Evolutionary conservation across 2,888 invertebrate genomes (phyloP), one percentile per base, ranked within the genome.

Genomic region (Trissolcus brochymenae): DNA sequence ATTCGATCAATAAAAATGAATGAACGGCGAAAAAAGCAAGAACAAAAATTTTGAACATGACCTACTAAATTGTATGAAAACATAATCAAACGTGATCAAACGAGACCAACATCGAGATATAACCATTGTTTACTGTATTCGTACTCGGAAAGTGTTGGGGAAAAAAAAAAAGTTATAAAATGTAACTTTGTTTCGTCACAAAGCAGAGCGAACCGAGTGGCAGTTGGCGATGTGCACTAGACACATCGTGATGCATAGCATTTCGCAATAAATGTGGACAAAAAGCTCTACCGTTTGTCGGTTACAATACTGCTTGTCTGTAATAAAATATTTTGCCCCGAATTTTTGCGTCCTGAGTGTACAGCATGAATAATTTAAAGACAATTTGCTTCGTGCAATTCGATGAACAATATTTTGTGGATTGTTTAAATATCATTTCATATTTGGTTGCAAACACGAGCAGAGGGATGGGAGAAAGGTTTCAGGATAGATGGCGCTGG

Each of bases 161-260:
- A 35, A 21, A 25, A 46, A 55, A 67, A 67, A 67, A 41, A 50
- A 21, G 74, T 57, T 62, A 68, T 68, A 68, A 68, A 64, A 59
- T 68, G 74, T 43, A 57, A 57, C 60, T 57, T 59, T 60, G 64
- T 62, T 65, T 35, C 14, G 62, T 43, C 53, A 76, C 71, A 71
- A 71, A 76, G 19, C 62, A 66, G 9, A 53, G 50, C 46, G 54
- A 29, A 70, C 60, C 76, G 71, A 71, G 61, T 71, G 65, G 76
- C 55, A 70, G 70, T 60, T 70, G 57, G 65, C 65, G 75, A 70
- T 53, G 60, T 60, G 59, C n/a, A 54, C 68, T 54, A 75, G 64
- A 70, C 66, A 70, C 65, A 71, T 66, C 53, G 59, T 61, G 76
- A 76, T 76, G 71, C 76, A 76, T 76, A 67, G 71, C 71, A 71